Base-by-base conservation (phyloP, 2,888 invertebrate genomes). In the Phyto melanocephala region DNA sequence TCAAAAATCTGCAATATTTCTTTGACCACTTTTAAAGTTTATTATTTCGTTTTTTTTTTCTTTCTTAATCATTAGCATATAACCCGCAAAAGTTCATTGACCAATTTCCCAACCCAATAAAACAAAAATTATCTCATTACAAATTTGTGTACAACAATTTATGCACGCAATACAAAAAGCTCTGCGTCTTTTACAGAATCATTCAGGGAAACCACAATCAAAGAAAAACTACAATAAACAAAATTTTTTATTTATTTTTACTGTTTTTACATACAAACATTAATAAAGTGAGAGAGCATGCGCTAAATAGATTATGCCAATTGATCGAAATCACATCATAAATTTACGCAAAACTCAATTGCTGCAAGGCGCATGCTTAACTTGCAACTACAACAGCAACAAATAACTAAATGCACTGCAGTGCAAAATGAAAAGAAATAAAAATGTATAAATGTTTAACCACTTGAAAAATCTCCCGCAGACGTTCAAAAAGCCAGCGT, bases 281-380 rank as follows among this genome's bases (percentile, higher is more conserved):
- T 63, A 81, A 80, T 74, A 81, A 71, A 68, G 71, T 80, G 75
- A 77, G 33, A 77, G 70, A 77, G 70, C 81, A 80, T 84, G 81
- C 87, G 88, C 89, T 89, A 89, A 89, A 89, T 89, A 89, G 90
- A 89, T 89, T 89, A 89, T 89, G 89, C 89, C 89, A 89, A 89
- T 89, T 89, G 89, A 89, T 89, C 90, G 87, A 88, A 89, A 89
- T 89, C 90, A 89, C 90, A 88, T 89, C 89, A 88, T 89, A 89
- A 89, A 89, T 89, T 88, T 85, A 83, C 81, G 82, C 88, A 87
- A 84, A 84, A 77, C 83, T 54, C 84, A 83, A 81, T 81, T 76
- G 85, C 86, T 84, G 67, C 45, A 54, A 84, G 86, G 83, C 84
- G 70, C 84, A 74, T 75, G 84, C 77, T 77, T 79, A 77, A 62